Base-by-base conservation (phyloP, 2,113 vertebrate genomes). In the Brienomyrus longianalis region DNA sequence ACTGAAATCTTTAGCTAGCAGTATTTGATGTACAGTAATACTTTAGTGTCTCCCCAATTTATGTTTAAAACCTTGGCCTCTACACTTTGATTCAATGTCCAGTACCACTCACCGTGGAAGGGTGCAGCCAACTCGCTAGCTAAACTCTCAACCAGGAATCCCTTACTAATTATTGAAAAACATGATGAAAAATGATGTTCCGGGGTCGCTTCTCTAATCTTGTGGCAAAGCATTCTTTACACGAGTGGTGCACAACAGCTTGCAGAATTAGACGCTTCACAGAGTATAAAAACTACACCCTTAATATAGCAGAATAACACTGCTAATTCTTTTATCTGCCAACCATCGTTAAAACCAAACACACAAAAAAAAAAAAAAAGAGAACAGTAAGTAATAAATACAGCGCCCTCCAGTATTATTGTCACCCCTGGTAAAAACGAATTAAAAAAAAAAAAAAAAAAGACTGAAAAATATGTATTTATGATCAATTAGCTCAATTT, bases 281-380 rank as follows among this genome's bases (percentile, higher is more conserved):
- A 80, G 74, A 80, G 74, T 80, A 80, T 80, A 80, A 80, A 80
- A 80, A 15, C 31, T 43, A 35, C 31, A 80, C 31, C 35, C 35
- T 39, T 39, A 80, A 80, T 80, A 43, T 21, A 19, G 35, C 74
- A 43, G 31, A 35, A 80, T 80, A 80, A 80, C 74, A 80, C 2
- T 43, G 13, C 35, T 80, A 80, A 80, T 80, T 80, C 74, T 80
- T 80, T 80, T 80, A 80, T 80, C 74, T 80, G 35, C 74, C 74
- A 80, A 80, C 74, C 74, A 80, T 15, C 74, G 74, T 80, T 80
- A 80, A 80, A 80, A 80, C 74, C 74, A 43, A 80, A 80, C 35
- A 43, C 35, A 17, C 17, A 77, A 77, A 77, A n/a, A 39, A 77
- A 66, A n/a, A 77, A 77, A 77, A n/a, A 39, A 77, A 66, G 62